These are phyloP conservation scores for Labeo rohita DNA, from an alignment of 2,113 vertebrate genomes.

Conservation along the genomic window DNA sequence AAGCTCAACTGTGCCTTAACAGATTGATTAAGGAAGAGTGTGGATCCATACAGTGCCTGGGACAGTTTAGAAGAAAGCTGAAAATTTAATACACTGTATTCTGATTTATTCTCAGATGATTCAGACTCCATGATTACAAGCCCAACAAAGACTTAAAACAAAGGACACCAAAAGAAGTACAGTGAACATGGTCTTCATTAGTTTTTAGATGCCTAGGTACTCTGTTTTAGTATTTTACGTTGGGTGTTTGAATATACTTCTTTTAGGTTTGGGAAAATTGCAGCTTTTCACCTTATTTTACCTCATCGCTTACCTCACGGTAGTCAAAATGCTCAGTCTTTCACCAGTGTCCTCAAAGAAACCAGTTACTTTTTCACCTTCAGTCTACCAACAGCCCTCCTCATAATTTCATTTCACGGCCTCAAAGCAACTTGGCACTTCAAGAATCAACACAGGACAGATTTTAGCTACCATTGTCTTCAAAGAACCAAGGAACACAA, in stretches of 20 bases:
- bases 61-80: neutral
- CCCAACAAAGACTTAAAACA: neutral
- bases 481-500: neutral
- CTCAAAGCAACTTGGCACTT: neutral
- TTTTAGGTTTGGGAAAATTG: neutral
- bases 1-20: slow-evolving; percentile 64
- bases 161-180: neutral
- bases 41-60: neutral
- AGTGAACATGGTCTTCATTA: neutral
- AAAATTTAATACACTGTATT: slow-evolving; percentile 62
- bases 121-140: slow-evolving; percentile 59
- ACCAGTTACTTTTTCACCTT: neutral
- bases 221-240: neutral
- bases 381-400: neutral
- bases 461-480: neutral
- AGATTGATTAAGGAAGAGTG: slow-evolving; percentile 60
- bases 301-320: neutral
- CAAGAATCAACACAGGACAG: neutral
- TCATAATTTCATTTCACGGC: neutral
- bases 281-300: neutral
- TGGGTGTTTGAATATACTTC: neutral
- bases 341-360: neutral
- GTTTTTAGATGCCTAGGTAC: neutral
- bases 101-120: slow-evolving; percentile 52
- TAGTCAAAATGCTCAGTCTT: neutral